phyloP scores from a whole-genome alignment of 2,797 vertebrate species.

The Apogon hyalosoma region DNA sequence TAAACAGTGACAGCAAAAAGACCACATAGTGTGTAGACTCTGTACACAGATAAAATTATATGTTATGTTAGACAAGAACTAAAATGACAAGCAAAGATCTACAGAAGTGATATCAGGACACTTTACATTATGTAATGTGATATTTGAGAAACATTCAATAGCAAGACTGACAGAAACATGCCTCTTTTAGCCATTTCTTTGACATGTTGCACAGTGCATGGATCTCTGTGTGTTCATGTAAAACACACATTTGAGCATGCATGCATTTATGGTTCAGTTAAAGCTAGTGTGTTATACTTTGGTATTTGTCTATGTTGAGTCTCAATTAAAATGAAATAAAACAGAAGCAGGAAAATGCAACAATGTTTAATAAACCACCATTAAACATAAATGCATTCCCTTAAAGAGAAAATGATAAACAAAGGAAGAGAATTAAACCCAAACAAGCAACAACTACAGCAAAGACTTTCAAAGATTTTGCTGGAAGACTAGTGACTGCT shows the following conservation, averaged over 20 bases:
- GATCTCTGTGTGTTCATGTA: background rate
- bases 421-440: conserved; percentile 15
- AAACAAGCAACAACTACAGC: conserved; percentile 14
- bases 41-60: background rate
- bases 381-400: conserved; percentile 36
- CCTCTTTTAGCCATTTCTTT: background rate
- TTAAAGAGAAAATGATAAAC: conserved; percentile 30
- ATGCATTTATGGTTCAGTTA: conserved; percentile 4
- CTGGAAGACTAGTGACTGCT: conserved; percentile 5
- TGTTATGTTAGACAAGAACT: background rate
- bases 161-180: background rate
- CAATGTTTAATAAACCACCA: conserved; percentile 14
- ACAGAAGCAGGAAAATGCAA: conserved; percentile 8
- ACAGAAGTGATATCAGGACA: background rate
- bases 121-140: conserved; percentile 3
- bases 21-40: background rate
- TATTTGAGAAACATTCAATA: too few relatives aligned
- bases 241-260: background rate
- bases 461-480: conserved; percentile 16
- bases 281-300: background rate
- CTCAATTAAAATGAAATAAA: conserved; percentile 30
- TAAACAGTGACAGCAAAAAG: conserved; percentile 5
- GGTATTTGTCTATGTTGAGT: conserved; percentile 29
- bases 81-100: background rate
- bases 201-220: background rate